Evolutionary conservation across 2,888 invertebrate genomes (phyloP), one percentile per base, ranked within the genome.

Genomic region (Acrobeloides nanus): DNA sequence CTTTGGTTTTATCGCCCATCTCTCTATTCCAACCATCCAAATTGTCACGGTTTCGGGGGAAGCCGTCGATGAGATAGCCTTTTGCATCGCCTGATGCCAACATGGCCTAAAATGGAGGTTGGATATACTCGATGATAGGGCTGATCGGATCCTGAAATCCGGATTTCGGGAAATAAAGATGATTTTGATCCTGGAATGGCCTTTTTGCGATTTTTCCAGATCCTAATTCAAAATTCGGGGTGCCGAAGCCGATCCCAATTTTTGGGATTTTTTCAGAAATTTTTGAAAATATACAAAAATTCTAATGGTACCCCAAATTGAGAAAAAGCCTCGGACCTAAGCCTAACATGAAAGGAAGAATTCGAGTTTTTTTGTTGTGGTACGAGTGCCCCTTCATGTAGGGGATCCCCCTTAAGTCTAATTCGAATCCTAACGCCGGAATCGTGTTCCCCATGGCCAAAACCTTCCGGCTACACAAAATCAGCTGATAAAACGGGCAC

Each of bases 21-120:
- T 79, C 79, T 62, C 75, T 74, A 32, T 84, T 82, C 97, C 97
- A 99, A 6, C 97, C 97, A 41, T 89, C 84, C 53, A 95, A 77
- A 75, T 99, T 99, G 75, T 97, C 85, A 74, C 89, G 82, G 76
- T 97, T 99, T 21, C 97, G 81, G 12, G 97, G 97, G 75, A 99
- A 99, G 1, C 99, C 99, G 76, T 99, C 99, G 65, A 99, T 84
- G 6, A 99, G 81, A 75, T 95, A 99, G 48, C 72, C 72, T 25
- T 48, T 55, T 12, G 51, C 52, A 32, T 62, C 59, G 15, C 63
- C 58, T 1, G 51, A 31, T 7, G 62, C 61, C n/a, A 51, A 43
- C 72, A 74, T 74, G 6, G 72, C 72, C 72, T 72, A 29, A 27
- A 56, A 42, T 3, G 40, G 34, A 1, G 12, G 10, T 10, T 20